Percentiles rank a stretch among this genome's conserved stretches.
Conservation (phyloP, 2,888 invertebrate genomes). For the Anthoptus insignis region DNA sequence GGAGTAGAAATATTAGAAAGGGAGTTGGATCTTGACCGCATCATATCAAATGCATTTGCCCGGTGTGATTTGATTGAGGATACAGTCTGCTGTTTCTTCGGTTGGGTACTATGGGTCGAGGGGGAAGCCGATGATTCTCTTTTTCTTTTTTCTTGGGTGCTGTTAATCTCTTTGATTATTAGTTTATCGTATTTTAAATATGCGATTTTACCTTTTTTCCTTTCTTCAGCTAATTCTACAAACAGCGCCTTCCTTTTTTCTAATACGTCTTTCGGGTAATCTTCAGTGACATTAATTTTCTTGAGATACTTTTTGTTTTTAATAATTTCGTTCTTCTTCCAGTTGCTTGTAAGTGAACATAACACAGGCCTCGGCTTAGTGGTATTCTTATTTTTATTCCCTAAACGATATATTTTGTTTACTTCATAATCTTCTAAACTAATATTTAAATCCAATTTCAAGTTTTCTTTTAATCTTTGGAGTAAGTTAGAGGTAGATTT, state of each 20-base stretch:
- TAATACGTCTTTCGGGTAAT: conserved; percentile 52
- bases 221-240: conserved; percentile 39
- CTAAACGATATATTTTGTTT: no score
- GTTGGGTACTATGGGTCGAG: conserved; percentile 2
- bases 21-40: conserved; percentile 43
- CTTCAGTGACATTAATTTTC: conserved; percentile 44
- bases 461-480: no score
- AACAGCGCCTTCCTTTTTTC: conserved; percentile 46
- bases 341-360: conserved; percentile 4
- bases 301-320: conserved; percentile 47
- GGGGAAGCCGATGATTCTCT: conserved; percentile 41
- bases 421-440: no score
- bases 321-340: conserved; percentile 49
- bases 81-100: conserved; percentile 42
- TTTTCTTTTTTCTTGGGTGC: conserved; percentile 38
- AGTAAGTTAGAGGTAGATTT: no score
- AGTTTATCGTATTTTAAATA: conserved; percentile 50
- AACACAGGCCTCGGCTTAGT: no score
- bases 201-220: no score
- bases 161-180: conserved; percentile 45
- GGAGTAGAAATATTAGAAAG: conserved; percentile 39
- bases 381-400: no score
- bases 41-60: conserved; percentile 48
- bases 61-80: conserved; percentile 39
- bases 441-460: no score